Evolutionary conservation across 2,888 invertebrate genomes (phyloP), one percentile per base, ranked within the genome.

Genomic region (Eupithecia pulchellata): DNA sequence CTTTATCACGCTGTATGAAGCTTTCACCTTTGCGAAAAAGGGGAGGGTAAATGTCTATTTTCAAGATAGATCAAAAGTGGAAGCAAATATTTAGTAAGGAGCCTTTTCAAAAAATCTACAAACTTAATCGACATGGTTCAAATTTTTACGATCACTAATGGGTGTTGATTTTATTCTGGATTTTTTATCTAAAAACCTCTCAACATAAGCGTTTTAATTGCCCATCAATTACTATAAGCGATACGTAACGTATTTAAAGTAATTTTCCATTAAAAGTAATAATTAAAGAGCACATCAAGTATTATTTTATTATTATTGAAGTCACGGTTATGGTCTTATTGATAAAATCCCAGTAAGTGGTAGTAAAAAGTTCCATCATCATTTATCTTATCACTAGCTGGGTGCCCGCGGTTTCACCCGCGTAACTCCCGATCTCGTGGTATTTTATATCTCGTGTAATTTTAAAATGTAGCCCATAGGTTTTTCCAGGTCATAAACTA

Each of bases 261-360:
- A 60, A 60, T 60, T 32, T 32, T 60, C 58, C 58, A 78, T 34
- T 61, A 61, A 61, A 20, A 36, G 34, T 61, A 67, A 67, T 52
- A 27, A 34, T 34, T 20, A 64, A 57, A 17, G 20, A 20, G 52
- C 68, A 42, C 68, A 42, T 69, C 47, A 57, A 65, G 9, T 67
- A 64, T 68, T 61, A 64, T 67, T 64, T 66, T 62, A 63, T 67
- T 64, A 66, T 66, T 69, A 72, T 72, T 69, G 39, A 52, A 55
- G 39, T 66, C 29, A 72, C 58, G 32, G 58, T 58, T 20, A 72
- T 39, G 36, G 58, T 64, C 60, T 60, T 64, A 67, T 72, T 69
- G 66, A 32, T 47, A 64, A 30, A 34, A 47, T 60, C 20, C 47
- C 39, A 55, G 42, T 62, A 65, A 65, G 65, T 65, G 62, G 65